A percentile compares a stretch with the other conserved stretches of the same genome.
phyloP scores from a whole-genome alignment of 1,140 invertebrate genomes.

The Formica exsecta region DNA sequence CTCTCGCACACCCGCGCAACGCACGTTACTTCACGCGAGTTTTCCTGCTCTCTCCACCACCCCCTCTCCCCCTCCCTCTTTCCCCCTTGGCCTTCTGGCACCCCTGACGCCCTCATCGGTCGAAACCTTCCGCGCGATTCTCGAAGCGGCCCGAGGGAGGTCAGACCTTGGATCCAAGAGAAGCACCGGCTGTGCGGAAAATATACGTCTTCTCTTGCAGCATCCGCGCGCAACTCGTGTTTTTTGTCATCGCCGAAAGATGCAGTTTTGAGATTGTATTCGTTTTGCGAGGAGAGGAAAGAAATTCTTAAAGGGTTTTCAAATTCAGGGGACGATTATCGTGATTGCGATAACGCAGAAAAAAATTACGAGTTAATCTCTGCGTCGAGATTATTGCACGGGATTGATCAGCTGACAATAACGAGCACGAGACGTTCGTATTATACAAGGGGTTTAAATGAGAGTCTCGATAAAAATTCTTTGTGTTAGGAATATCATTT shows the following conservation, averaged over 20 bases:
- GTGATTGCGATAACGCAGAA: neutral
- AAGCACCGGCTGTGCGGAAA: slow-evolving; percentile 57
- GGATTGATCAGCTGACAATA: neutral
- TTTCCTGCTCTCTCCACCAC: neutral
- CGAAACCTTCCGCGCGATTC: slow-evolving; percentile 70
- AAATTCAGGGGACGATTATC: neutral
- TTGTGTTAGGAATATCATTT: neutral
- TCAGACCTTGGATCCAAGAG: slow-evolving; percentile 71
- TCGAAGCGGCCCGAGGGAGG: slow-evolving; percentile 69
- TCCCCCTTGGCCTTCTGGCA: slow-evolving; percentile 47
- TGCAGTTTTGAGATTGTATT: neutral
- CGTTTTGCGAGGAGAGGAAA: neutral
- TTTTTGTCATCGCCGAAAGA: neutral
- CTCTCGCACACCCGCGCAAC: slow-evolving; percentile 28
- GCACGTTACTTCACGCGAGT: slow-evolving; percentile 4
- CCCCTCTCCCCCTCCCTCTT: slow-evolving; percentile 49
- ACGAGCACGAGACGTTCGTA: neutral
- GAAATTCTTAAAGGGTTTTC: neutral
- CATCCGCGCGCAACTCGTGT: slow-evolving; percentile 11
- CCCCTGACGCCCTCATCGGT: slow-evolving; percentile 15
- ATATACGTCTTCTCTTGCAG: slow-evolving; percentile 62
- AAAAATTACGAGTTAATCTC: neutral
- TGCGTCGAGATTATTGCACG: neutral
- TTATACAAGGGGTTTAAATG: neutral
- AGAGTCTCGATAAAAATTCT: neutral